Evolutionary conservation across 2,888 invertebrate species (phyloP).

Genomic region (Diarsia brunnea): DNA sequence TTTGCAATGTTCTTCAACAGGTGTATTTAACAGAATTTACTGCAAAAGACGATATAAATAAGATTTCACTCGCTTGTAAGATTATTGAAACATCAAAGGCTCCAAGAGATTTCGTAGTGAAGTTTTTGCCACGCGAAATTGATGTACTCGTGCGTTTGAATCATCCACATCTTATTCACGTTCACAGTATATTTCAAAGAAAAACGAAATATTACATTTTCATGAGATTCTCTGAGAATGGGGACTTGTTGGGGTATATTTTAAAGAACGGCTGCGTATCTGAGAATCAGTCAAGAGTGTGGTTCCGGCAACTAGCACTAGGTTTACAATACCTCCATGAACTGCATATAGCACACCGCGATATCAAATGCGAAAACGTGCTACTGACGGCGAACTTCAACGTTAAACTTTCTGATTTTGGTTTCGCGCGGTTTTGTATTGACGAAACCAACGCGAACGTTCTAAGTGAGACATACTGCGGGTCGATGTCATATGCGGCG

Average conservation of each 20-base stretch:
- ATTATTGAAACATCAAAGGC: constrained; percentile 93
- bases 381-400: constrained; percentile 93
- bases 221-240: constrained; percentile 95
- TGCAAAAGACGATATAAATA: constrained; percentile 77
- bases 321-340: constrained; percentile 94
- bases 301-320: constrained; percentile 93
- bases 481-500: constrained; percentile 96
- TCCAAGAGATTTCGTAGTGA: constrained; percentile 94
- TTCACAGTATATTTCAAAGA: constrained; percentile 94
- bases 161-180: constrained; percentile 95
- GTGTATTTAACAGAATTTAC: constrained; percentile 85
- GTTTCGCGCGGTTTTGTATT: constrained; percentile 92
- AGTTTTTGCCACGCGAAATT: constrained; percentile 96
- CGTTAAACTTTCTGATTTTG: constrained; percentile 95
- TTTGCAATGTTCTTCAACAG: constrained; percentile 66
- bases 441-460: constrained; percentile 83
- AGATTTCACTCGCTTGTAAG: constrained; percentile 92
- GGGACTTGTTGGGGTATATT: constrained; percentile 94
- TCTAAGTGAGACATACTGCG: constrained; percentile 95
- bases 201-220: constrained; percentile 94
- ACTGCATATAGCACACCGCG: constrained; percentile 94
- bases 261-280: constrained; percentile 92
- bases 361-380: constrained; percentile 96
- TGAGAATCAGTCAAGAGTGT: constrained; percentile 93
- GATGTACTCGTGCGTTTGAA: constrained; percentile 94